Percentiles rank a stretch among this genome's conserved stretches.
Conservation (phyloP, 2,797 vertebrate genomes). For the Avahi laniger region DNA sequence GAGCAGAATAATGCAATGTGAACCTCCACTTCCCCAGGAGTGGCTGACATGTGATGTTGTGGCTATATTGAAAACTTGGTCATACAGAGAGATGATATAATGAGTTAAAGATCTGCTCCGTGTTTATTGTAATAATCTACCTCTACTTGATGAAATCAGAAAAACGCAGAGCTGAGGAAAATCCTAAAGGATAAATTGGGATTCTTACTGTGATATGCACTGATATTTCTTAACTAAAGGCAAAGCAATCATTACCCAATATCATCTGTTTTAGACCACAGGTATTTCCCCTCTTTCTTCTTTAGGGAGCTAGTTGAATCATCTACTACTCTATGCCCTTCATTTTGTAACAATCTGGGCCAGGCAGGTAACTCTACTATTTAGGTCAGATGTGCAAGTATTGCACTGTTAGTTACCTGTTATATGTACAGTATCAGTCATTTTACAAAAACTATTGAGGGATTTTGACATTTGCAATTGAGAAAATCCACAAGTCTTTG, state of each 20-base stretch:
- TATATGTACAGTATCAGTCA: constrained; percentile 18
- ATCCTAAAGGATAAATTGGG: not conserved
- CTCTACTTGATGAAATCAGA: not conserved
- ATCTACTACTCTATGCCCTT: not conserved
- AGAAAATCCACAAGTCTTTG: constrained; percentile 59
- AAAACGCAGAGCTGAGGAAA: not conserved
- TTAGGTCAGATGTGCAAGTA: constrained; percentile 38
- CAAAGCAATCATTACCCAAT: not conserved
- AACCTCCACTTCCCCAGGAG: not conserved
- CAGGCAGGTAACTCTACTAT: constrained; percentile 41
- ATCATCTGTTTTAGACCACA: not conserved
- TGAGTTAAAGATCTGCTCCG: not conserved
- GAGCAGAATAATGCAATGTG: not conserved
- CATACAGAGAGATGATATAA: not conserved
- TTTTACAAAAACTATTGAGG: constrained; percentile 63
- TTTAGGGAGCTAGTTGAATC: constrained; percentile 22
- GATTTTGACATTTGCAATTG: constrained; percentile 66
- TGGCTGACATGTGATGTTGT: not conserved
- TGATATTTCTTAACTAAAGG: not conserved
- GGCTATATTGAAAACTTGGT: not conserved
- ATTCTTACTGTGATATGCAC: not conserved
- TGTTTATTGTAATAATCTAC: not conserved
- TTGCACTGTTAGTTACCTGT: constrained; percentile 22
- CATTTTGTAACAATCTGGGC: constrained; percentile 31
- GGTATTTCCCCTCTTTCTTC: not conserved